These are phyloP conservation scores for Tetraodon nigroviridis DNA, from an alignment of 2,113 vertebrate genomes.

Conservation along the genomic window DNA sequence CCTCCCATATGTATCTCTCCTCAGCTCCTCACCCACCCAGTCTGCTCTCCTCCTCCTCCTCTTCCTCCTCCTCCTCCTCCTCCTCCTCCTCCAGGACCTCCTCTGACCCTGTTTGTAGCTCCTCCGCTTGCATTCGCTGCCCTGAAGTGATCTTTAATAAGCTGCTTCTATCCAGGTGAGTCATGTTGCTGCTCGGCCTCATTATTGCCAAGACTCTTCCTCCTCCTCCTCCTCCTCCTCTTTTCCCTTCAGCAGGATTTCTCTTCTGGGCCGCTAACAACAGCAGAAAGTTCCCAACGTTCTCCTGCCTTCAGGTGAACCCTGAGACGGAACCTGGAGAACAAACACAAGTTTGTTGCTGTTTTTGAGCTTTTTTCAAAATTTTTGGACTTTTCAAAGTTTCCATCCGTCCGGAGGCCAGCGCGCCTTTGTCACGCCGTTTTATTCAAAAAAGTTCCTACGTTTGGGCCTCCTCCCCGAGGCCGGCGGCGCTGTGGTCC, in stretches of 20 bases:
- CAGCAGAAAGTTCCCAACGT: too few relatives aligned
- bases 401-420: neutral
- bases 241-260: neutral
- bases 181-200: slow-evolving; percentile 2
- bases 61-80: neutral
- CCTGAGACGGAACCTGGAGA: neutral
- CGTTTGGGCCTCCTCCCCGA: neutral
- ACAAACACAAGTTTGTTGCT: neutral
- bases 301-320: neutral
- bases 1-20: too few relatives aligned
- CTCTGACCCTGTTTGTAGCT: neutral
- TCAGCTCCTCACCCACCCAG: too few relatives aligned
- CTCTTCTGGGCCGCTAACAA: neutral
- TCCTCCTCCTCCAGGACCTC: neutral
- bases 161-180: neutral
- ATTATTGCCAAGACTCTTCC: neutral
- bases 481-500: neutral
- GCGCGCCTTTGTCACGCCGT: too few relatives aligned
- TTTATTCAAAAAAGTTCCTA: neutral
- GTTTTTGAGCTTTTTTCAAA: neutral
- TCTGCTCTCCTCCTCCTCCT: neutral
- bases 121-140: neutral
- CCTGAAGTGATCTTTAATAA: neutral
- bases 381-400: neutral
- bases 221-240: neutral